Percentiles rank a stretch among this genome's conserved stretches.
Conservation (phyloP, 2,797 vertebrate genomes). For the Hemibagrus guttatus region DNA sequence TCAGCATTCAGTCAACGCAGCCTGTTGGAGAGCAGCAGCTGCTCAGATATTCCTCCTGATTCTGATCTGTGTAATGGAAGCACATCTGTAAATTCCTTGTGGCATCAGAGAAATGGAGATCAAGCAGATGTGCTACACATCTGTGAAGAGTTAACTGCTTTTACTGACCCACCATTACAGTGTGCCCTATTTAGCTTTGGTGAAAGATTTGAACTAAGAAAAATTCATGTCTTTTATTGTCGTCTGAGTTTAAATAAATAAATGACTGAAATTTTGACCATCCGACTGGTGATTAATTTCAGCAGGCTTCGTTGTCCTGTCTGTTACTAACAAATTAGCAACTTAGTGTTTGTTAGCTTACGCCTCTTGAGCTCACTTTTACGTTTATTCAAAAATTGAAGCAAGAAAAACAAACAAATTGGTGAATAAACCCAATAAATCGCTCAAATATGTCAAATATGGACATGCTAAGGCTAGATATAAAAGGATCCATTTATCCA, state of each 20-base stretch:
- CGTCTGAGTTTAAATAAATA: neutral
- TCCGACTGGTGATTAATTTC: neutral
- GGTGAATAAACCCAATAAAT: neutral
- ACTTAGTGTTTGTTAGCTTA: neutral
- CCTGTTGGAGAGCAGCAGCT: conserved; percentile 72
- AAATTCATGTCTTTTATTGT: neutral
- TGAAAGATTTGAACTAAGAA: neutral
- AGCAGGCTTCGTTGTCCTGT: neutral
- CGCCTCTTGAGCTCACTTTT: neutral
- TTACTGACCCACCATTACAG: conserved; percentile 32
- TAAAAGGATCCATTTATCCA: neutral
- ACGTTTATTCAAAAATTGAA: neutral
- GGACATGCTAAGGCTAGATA: neutral
- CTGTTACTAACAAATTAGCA: neutral
- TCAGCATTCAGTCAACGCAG: conserved; percentile 72
- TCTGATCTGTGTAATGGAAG: conserved; percentile 66
- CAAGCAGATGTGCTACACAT: neutral
- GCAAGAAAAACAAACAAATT: neutral
- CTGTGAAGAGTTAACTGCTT: conserved; percentile 59
- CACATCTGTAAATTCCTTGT: conserved; percentile 73
- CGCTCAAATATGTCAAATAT: neutral
- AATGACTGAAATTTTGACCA: neutral
- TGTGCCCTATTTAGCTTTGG: neutral
- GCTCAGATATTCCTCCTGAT: conserved; percentile 64
- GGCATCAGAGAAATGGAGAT: conserved; percentile 54